phyloP scores from a whole-genome alignment of 2,888 invertebrate species.

The Bruchidius siliquastri region DNA sequence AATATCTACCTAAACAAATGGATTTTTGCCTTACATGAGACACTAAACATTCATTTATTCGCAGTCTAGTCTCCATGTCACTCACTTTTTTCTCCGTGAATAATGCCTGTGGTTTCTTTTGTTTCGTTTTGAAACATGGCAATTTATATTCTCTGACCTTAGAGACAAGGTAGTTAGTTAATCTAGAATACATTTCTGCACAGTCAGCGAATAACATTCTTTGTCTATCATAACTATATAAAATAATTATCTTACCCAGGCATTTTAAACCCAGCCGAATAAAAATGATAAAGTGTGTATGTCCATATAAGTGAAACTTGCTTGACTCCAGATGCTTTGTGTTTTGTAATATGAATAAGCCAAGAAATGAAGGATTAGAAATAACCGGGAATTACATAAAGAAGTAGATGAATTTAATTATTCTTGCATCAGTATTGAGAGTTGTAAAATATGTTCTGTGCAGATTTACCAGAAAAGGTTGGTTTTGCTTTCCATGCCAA shows the following conservation, averaged over 20 bases:
- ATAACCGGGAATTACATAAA: too few relatives aligned
- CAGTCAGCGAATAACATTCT: not conserved
- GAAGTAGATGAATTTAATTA: too few relatives aligned
- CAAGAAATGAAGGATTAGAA: not conserved
- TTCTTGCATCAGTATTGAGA: too few relatives aligned
- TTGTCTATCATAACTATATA: not conserved
- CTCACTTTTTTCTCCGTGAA: not conserved
- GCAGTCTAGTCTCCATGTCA: not conserved
- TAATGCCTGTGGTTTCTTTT: not conserved
- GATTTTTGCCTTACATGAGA: not conserved
- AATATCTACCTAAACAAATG: not conserved
- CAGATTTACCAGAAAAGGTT: too few relatives aligned
- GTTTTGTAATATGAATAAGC: not conserved
- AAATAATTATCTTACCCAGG: not conserved
- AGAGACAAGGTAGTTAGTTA: not conserved
- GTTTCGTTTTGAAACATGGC: not conserved
- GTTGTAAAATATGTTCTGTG: too few relatives aligned
- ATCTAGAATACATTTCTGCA: not conserved
- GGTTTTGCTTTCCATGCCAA: too few relatives aligned
- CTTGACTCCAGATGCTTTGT: not conserved
- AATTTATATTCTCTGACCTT: not conserved
- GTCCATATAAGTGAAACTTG: not conserved
- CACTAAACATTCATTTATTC: not conserved
- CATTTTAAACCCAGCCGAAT: not conserved
- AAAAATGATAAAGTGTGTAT: not conserved